These are phyloP conservation scores for Ernsta delagoae DNA, from an alignment of 2,888 invertebrate genomes.

Conservation along the genomic window DNA sequence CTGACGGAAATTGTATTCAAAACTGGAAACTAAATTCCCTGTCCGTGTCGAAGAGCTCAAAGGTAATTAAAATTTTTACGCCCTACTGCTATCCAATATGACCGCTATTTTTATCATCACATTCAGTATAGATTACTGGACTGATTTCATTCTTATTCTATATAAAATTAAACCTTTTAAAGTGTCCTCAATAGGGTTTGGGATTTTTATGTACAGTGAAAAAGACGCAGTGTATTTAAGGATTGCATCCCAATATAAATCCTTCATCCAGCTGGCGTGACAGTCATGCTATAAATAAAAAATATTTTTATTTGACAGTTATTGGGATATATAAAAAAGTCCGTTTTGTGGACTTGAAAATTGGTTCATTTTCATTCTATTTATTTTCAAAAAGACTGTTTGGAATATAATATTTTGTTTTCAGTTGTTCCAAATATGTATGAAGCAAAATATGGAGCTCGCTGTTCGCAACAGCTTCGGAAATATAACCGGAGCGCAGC, in stretches of 20 bases:
- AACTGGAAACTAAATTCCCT: background rate
- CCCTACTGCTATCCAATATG: conserved; percentile 4
- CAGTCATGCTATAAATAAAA: background rate
- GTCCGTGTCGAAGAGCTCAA: conserved; percentile 1
- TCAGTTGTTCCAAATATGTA: conserved; percentile 22
- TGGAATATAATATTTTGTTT: conserved; percentile 8
- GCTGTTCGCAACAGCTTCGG: conserved; percentile 37
- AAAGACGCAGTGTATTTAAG: no score
- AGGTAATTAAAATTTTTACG: conserved; percentile 1
- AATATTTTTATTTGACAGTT: no score
- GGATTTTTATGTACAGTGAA: no score
- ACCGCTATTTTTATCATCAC: background rate
- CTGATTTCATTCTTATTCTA: background rate
- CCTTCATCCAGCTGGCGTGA: no score
- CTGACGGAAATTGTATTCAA: conserved; percentile 2
- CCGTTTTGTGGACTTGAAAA: background rate
- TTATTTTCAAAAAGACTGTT: background rate
- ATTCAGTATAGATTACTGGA: background rate
- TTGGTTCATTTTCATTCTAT: background rate
- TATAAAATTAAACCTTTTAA: background rate
- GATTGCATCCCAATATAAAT: no score
- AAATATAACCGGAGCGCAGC: conserved; percentile 51
- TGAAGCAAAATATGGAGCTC: conserved; percentile 13
- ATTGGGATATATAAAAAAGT: background rate
- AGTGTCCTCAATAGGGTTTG: no score